Evolutionary conservation across 2,113 vertebrate species (phyloP).

Genomic region (Trachemys scripta): DNA sequence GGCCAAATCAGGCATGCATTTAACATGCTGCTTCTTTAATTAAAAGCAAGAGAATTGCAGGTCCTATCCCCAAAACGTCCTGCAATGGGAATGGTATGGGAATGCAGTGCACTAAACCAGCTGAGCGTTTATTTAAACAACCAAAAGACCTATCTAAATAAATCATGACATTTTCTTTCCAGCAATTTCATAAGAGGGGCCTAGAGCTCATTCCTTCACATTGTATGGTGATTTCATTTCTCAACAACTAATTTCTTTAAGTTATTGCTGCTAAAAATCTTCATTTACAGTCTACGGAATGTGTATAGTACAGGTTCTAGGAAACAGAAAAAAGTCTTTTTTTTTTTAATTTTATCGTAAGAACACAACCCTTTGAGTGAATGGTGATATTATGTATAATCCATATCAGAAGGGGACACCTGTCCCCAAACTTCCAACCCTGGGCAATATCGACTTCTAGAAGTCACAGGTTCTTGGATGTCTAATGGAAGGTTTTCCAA

Average conservation of each 20-base stretch:
- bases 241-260: not conserved
- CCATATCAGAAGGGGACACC: not conserved
- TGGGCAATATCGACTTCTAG: not conserved
- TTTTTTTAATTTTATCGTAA: not conserved
- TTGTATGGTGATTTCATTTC: not conserved
- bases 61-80: accelerated
- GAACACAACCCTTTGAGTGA: not conserved
- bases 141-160: not conserved
- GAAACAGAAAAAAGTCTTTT: not conserved
- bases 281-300: not conserved
- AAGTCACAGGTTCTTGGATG: not conserved
- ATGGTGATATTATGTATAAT: not conserved
- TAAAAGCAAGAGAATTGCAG: not conserved
- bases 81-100: not conserved
- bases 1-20: not conserved
- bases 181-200: not conserved
- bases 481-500: not conserved
- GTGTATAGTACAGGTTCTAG: not conserved
- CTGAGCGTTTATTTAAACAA: not conserved
- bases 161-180: accelerated
- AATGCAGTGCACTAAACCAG: not conserved
- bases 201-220: not conserved
- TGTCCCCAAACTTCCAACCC: not conserved
- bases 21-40: not conserved
- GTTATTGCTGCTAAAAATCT: not conserved